A percentile compares a stretch with the other conserved stretches of the same genome.
These are phyloP conservation scores for Spodoptera littoralis DNA, from an alignment of 2,888 invertebrate species.

Conservation along the genomic window DNA sequence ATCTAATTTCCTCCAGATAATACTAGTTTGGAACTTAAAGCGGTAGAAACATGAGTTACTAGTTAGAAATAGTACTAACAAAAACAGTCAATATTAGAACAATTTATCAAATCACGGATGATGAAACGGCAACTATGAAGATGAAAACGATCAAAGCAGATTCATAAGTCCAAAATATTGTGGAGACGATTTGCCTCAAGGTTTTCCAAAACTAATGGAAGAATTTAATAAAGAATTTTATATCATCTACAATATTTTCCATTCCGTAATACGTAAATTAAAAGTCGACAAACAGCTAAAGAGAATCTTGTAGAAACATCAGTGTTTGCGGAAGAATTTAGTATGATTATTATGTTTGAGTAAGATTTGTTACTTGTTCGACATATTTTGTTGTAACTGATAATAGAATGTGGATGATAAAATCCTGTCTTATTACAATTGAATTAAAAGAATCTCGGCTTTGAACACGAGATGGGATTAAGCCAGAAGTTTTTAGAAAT, in stretches of 20 bases:
- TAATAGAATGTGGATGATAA: too few relatives aligned
- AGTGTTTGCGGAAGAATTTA: too few relatives aligned
- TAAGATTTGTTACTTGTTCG: too few relatives aligned
- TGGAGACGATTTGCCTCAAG: conserved; percentile 5
- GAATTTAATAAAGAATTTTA: neutral
- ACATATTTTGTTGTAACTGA: too few relatives aligned
- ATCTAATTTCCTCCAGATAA: neutral
- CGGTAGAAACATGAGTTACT: conserved; percentile 4
- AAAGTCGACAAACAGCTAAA: too few relatives aligned
- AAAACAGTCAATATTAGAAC: conserved; percentile 26
- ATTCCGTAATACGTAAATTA: too few relatives aligned
- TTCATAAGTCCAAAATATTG: conserved; percentile 8
- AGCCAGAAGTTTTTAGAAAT: neutral
- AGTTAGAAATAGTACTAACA: conserved; percentile 24
- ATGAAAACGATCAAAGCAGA: conserved; percentile 5
- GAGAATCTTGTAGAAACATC: too few relatives aligned
- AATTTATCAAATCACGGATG: conserved; percentile 17
- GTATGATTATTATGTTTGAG: too few relatives aligned
- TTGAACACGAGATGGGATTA: too few relatives aligned
- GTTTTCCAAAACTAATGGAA: conserved; percentile 7
- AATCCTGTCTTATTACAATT: too few relatives aligned
- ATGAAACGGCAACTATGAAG: conserved; percentile 23
- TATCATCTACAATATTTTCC: too few relatives aligned
- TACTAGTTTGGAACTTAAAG: neutral
- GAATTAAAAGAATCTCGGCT: too few relatives aligned